A percentile compares a stretch with the other conserved stretches of the same genome.
Conservation (phyloP, 2,888 invertebrate species). For the Stenurella melanura region DNA sequence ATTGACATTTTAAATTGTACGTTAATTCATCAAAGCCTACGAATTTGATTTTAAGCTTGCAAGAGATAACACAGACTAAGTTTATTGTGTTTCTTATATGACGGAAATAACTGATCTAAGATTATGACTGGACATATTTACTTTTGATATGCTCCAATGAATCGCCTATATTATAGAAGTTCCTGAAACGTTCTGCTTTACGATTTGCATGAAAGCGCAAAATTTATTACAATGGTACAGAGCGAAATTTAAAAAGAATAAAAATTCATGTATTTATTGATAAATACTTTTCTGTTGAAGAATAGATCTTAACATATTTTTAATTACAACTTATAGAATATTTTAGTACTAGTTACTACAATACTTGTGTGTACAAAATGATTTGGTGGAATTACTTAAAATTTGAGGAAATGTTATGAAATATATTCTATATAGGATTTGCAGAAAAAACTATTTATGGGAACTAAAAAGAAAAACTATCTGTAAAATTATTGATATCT, state of each 20-base stretch:
- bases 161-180: constrained; percentile 20
- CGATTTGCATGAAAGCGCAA: constrained; percentile 22
- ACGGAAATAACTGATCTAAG: constrained; percentile 44
- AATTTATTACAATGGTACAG: constrained; percentile 19
- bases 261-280: background rate
- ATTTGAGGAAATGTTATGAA: no score
- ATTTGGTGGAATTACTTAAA: no score
- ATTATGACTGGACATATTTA: constrained; percentile 43
- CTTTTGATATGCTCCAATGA: constrained; percentile 43
- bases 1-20: no score
- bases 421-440: no score
- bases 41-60: constrained; percentile 26
- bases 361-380: no score
- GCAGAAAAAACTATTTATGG: no score
- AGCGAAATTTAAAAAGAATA: background rate
- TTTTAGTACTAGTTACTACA: no score
- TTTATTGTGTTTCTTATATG: constrained; percentile 36
- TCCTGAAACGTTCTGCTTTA: constrained; percentile 26
- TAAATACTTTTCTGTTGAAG: background rate
- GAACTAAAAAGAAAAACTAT: no score
- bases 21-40: background rate
- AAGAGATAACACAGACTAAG: constrained; percentile 30
- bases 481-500: no score
- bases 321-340: no score
- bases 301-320: no score